A percentile compares a stretch with the other conserved stretches of the same genome.
These are phyloP conservation scores for Fistularia commersonii DNA, from an alignment of 2,797 vertebrate species.

Conservation along the genomic window DNA sequence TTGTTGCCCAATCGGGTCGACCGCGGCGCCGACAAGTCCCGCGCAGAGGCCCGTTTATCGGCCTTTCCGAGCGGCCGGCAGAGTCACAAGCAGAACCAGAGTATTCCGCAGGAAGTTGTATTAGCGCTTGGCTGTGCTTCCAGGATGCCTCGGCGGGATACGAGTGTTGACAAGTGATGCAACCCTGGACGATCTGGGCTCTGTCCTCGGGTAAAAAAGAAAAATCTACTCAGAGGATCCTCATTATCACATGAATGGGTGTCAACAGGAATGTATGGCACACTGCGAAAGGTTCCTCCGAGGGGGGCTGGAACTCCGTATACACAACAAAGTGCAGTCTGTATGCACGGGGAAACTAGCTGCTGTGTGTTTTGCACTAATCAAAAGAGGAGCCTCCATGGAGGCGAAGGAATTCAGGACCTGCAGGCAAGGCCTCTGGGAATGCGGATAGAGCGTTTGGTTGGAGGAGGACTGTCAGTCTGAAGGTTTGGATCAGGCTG, in stretches of 20 bases:
- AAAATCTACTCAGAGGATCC: slow-evolving; percentile 58
- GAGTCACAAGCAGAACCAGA: slow-evolving; percentile 24
- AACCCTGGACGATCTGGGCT: slow-evolving; percentile 49
- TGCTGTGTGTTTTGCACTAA: slow-evolving; percentile 52
- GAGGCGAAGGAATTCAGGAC: slow-evolving; percentile 38
- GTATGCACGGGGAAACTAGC: slow-evolving; percentile 42
- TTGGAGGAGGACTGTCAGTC: slow-evolving; percentile 29
- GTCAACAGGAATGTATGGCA: slow-evolving; percentile 66
- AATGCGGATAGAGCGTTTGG: slow-evolving; percentile 51
- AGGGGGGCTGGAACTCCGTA: slow-evolving; percentile 28
- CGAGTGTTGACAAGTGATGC: slow-evolving; percentile 67
- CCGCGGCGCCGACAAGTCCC: no score
- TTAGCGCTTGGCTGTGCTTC: slow-evolving; percentile 26
- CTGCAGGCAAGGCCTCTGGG: slow-evolving; percentile 52
- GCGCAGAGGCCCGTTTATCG: no score
- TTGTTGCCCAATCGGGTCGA: no score
- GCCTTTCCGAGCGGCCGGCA: no score
- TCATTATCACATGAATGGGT: slow-evolving; percentile 67
- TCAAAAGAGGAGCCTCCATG: slow-evolving; percentile 45
- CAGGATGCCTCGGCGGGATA: slow-evolving; percentile 43
- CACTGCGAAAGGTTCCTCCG: slow-evolving; percentile 47
- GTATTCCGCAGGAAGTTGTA: slow-evolving; percentile 25
- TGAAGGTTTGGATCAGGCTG: slow-evolving; percentile 39
- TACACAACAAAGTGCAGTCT: slow-evolving; percentile 60
- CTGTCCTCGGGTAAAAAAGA: slow-evolving; percentile 39